phyloP scores from a whole-genome alignment of 2,113 vertebrate genomes.

The Myodes glareolus region DNA sequence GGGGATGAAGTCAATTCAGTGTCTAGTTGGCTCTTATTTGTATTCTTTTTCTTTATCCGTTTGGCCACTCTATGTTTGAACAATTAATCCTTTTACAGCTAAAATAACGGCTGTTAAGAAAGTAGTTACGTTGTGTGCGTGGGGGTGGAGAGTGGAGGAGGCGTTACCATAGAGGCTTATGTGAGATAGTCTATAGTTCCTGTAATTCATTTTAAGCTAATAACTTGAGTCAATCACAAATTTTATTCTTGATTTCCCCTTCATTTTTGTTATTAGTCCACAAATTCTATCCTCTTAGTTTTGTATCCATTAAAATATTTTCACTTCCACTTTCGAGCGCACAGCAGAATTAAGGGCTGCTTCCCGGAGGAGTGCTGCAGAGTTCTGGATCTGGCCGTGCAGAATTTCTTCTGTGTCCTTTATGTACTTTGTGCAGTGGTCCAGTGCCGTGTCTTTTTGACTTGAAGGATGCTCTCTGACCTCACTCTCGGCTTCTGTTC shows the following conservation, averaged over 20 bases:
- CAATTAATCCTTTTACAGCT: neutral
- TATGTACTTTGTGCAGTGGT: neutral
- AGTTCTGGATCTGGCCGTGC: neutral
- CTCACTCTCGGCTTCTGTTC: neutral
- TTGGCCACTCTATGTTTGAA: neutral
- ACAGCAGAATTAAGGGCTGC: neutral
- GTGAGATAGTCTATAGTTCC: neutral
- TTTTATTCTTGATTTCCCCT: neutral
- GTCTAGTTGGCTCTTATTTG: neutral
- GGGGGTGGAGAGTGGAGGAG: no score
- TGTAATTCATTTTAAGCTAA: neutral
- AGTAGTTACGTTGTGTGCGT: neutral
- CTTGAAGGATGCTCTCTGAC: no score
- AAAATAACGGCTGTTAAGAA: neutral
- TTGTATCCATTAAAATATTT: neutral
- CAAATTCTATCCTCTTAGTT: neutral
- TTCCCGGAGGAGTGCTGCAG: neutral
- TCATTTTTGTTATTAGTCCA: neutral
- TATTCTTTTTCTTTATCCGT: neutral
- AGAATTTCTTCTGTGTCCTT: no score
- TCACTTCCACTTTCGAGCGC: neutral
- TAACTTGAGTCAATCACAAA: neutral
- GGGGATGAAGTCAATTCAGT: neutral
- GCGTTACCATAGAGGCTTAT: neutral
- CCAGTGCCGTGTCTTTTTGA: no score